Evolutionary conservation across 2,888 invertebrate species (phyloP), one percentile per base, ranked within the genome.

Genomic region (Morpho achilles): DNA sequence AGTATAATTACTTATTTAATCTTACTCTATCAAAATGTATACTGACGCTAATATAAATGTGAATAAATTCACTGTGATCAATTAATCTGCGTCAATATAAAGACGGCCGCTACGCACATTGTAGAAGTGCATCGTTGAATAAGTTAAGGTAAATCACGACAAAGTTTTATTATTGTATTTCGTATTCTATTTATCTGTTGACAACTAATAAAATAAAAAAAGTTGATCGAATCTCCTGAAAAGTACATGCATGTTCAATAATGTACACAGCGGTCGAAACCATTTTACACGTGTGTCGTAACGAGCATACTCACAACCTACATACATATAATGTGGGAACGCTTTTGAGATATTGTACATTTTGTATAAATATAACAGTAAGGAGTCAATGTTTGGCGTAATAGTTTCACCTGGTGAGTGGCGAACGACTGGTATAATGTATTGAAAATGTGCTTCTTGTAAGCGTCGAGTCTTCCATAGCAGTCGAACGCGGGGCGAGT

Each of bases 401-500:
- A 50, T 50, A 77, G 81, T 71, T 68, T 67, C 73, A 77, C 71
- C 74, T 71, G 81, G 79, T 78, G 82, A 77, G 80, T 78, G 82
- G 84, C 86, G 87, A 76, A 77, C 85, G 87, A 84, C 87, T 87
- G 87, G 85, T 71, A 42, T 43, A 71, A 73, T 75, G 82, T 85
- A 84, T 82, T 85, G 87, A 54, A 84, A 80, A 32, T 82, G 82
- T 87, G 89, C 89, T 89, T 89, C 82, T 82, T 76, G 84, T 77
- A 87, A 89, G 90, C 88, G 87, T 86, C 81, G 83, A 84, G 90
- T 90, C 90, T 90, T 90, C 90, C 90, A 90, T 87, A 89, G 83
- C 89, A 87, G 89, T 89, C 88, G 86, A 76, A 72, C 86, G 86
- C 87, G 77, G 72, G 74, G 75, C 69, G 80, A 73, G 78, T 82